A percentile compares a stretch with the other conserved stretches of the same genome.
Conservation (phyloP, 2,113 vertebrate species). For the Phainopepla nitens region DNA sequence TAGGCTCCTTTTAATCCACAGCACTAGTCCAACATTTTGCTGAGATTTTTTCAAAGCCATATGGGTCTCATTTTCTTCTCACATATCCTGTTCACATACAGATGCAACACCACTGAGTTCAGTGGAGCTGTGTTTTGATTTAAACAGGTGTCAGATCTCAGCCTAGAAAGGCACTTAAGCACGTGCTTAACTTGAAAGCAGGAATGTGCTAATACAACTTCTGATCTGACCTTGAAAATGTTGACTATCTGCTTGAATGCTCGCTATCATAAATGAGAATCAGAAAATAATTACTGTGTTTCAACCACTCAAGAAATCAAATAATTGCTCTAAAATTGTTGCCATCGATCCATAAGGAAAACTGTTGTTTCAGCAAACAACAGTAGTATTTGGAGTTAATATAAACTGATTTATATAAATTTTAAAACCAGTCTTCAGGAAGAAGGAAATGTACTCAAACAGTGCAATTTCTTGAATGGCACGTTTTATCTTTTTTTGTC, state of each 20-base stretch:
- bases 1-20: slow-evolving; percentile 6
- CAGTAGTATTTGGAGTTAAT: not conserved
- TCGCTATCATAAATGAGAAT: not conserved
- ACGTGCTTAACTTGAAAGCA: slow-evolving; percentile 37
- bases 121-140: slow-evolving; percentile 40
- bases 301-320: not conserved
- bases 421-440: not conserved
- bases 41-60: slow-evolving; percentile 17
- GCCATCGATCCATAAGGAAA: not conserved
- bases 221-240: not conserved
- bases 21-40: not conserved
- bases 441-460: not conserved
- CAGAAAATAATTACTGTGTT: not conserved
- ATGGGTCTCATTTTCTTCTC: slow-evolving; percentile 54
- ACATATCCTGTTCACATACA: not conserved
- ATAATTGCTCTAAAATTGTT: not conserved
- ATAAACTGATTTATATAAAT: not conserved
- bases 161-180: slow-evolving; percentile 30
- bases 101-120: slow-evolving; percentile 10
- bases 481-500: not conserved
- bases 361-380: not conserved
- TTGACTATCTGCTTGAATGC: not conserved
- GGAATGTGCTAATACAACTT: slow-evolving; percentile 31
- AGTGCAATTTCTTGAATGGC: not conserved
- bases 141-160: slow-evolving; percentile 53